Evolutionary conservation across 2,888 invertebrate species (phyloP).

Genomic region (Notodonta dromedarius): DNA sequence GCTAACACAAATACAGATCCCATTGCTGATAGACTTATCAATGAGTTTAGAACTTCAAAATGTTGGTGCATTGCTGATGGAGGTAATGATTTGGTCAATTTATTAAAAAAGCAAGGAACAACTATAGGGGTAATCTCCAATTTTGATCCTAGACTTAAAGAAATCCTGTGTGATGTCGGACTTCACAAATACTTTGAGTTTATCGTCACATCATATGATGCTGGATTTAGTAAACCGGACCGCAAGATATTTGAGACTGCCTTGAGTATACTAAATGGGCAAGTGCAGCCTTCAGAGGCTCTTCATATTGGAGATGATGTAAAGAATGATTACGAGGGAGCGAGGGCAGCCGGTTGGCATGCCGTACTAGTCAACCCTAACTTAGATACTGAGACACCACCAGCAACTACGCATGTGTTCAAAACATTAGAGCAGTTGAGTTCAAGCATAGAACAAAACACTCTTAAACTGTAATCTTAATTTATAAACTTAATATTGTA

Average conservation of each 20-base stretch:
- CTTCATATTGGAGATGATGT: slow-evolving; percentile 93
- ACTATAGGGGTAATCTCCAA: slow-evolving; percentile 93
- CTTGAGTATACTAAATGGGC: slow-evolving; percentile 68
- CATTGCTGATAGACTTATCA: slow-evolving; percentile 86
- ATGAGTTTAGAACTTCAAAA: slow-evolving; percentile 87
- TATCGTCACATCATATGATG: slow-evolving; percentile 90
- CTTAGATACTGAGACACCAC: slow-evolving; percentile 35
- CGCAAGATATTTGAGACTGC: slow-evolving; percentile 88
- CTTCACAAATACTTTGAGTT: slow-evolving; percentile 91
- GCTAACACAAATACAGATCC: slow-evolving; percentile 44
- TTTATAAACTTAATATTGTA: not conserved
- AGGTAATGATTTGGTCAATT: slow-evolving; percentile 85
- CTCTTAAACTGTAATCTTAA: slow-evolving; percentile 38
- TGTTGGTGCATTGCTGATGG: slow-evolving; percentile 90
- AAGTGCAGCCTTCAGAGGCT: slow-evolving; percentile 85
- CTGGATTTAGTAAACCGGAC: slow-evolving; percentile 90
- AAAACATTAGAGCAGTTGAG: slow-evolving; percentile 56
- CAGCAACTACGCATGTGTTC: slow-evolving; percentile 54
- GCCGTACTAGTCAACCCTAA: slow-evolving; percentile 69
- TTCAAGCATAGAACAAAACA: slow-evolving; percentile 43
- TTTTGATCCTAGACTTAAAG: slow-evolving; percentile 91
- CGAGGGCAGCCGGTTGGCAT: slow-evolving; percentile 90
- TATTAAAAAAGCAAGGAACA: slow-evolving; percentile 76
- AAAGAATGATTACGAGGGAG: slow-evolving; percentile 90
- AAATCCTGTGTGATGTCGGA: slow-evolving; percentile 86